Base-by-base conservation (phyloP, 2,888 invertebrate genomes). In the Eupithecia subfuscata region DNA sequence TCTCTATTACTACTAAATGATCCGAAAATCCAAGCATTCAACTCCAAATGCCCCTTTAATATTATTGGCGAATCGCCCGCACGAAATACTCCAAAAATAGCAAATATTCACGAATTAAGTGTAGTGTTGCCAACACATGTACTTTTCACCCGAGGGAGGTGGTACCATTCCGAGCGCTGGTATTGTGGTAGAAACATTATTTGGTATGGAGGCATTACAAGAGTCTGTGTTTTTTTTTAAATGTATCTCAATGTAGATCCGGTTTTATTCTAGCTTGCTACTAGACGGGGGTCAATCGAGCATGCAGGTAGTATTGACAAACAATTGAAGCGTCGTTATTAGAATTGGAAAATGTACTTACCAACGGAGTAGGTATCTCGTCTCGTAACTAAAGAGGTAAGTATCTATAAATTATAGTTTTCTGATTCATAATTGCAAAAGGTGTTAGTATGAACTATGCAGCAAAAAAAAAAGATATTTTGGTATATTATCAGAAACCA, bases 201-300 rank as follows among this genome's bases (percentile, higher is more conserved):
- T 91, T 90, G 8, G 89, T 92, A 90, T 89, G 90, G 87, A 89
- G 85, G 89, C 86, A 87, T 89, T 83, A 92, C 92, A 93, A 92
- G 91, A 88, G 90, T 89, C 90, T 89, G 86, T 88, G 91, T 92
- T 93, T 93, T 92, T 92, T 37, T 93, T 92, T 92, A 91, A 90
- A 92, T 90, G 90, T 92, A 92, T 90, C 89, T 89, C 86, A 89
- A 91, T 92, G 92, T 88, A 12, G 64, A 63, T 90, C 90, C 89
- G 89, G 90, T 89, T 90, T 89, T 60, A 60, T 60, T 60, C 60
- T 12, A 22, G 9, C 52, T 56, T n/a, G 56, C 56, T 22, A 56
- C 56, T 11, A 25, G 60, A 25, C 60, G 12, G 25, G 25, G 60
- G 12, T 12, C 87, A 91, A 92, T 91, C 88, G 88, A 86, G 84